A percentile compares a stretch with the other conserved stretches of the same genome.
Conservation (phyloP, 2,113 vertebrate species). For the Cariama cristata region DNA sequence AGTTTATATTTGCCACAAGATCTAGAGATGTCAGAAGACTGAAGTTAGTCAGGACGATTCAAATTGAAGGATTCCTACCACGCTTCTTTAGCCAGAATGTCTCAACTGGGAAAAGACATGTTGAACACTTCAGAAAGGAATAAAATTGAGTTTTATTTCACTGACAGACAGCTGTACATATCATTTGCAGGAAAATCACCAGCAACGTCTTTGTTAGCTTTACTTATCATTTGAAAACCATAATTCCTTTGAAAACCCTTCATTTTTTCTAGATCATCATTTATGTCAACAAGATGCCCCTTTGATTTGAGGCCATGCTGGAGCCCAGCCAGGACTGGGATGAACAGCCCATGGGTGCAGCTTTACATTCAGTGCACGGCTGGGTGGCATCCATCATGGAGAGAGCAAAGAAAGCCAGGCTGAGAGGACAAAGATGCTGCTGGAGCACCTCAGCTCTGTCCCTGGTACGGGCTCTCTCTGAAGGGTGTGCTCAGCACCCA, state of each 20-base stretch:
- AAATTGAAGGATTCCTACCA: neutral
- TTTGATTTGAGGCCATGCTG: neutral
- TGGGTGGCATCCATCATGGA: neutral
- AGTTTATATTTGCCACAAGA: neutral
- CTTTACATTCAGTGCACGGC: neutral
- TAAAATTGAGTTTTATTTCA: neutral
- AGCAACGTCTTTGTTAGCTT: neutral
- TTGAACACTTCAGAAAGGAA: neutral
- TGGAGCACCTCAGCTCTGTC: neutral
- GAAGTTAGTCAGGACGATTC: neutral
- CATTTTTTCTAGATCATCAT: neutral
- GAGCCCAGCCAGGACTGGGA: neutral
- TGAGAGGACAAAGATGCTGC: neutral
- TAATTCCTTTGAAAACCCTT: neutral
- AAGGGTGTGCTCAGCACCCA: neutral
- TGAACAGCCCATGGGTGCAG: neutral
- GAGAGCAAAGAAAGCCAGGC: neutral
- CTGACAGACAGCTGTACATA: neutral
- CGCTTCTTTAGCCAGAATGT: neutral
- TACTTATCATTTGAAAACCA: neutral
- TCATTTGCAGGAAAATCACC: neutral
- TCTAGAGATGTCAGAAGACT: neutral
- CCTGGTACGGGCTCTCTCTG: fast-evolving
- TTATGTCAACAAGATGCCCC: neutral
- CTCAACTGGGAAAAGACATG: neutral